Conservation (phyloP, 2,797 vertebrate species). For the Yasuhikotakia modesta region DNA sequence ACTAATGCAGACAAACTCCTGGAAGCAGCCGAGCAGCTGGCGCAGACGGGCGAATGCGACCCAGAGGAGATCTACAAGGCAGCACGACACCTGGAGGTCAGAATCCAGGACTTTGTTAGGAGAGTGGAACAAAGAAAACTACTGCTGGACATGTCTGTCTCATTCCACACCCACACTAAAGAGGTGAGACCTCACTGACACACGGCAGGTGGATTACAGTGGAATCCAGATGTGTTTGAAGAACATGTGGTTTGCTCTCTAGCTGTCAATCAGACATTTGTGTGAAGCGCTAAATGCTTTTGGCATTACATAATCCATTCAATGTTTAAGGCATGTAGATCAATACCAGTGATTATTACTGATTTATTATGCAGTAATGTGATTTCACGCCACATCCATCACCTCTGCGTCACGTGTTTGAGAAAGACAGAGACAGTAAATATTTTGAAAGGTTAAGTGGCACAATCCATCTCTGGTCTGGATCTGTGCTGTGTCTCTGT, state of each 20-base stretch:
- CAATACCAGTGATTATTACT: conserved; percentile 9
- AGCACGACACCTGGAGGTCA: conserved; percentile 93
- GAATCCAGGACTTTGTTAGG: conserved; percentile 97
- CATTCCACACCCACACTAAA: conserved; percentile 98
- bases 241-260: conserved; percentile 22
- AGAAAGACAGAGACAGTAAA: conserved; percentile 51
- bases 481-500: conserved; percentile 36
- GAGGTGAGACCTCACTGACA: conserved; percentile 76
- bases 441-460: conserved; percentile 47
- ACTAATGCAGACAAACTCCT: conserved; percentile 98
- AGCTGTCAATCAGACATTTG: conserved; percentile 16
- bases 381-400: conserved; percentile 9
- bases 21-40: conserved; percentile 96
- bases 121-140: conserved; percentile 96
- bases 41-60: conserved; percentile 97
- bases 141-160: conserved; percentile 97
- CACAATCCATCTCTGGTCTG: conserved; percentile 41
- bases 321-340: conserved; percentile 9
- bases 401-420: conserved; percentile 5
- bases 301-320: conserved; percentile 5
- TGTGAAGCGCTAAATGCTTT: conserved; percentile 8
- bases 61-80: conserved; percentile 99
- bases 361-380: conserved; percentile 33
- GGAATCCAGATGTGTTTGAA: conserved; percentile 62
- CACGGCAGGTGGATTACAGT: conserved; percentile 56